Evolutionary conservation across 2,797 vertebrate genomes (phyloP).

Genomic region (Cirrhinus molitorella): DNA sequence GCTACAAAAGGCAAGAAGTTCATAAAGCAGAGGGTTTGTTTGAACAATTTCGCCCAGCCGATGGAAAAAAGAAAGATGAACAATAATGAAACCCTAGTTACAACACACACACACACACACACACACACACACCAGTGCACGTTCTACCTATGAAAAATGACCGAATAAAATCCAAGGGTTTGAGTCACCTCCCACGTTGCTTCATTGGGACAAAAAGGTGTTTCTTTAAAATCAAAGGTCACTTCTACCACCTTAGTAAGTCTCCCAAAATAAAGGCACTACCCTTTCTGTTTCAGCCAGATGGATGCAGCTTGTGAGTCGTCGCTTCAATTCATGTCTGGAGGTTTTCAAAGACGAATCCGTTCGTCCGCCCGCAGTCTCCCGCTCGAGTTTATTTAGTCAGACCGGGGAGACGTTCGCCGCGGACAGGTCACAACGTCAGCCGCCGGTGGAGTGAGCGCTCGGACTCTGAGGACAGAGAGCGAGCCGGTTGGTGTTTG

Average conservation of each 20-base stretch:
- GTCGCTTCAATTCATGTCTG: constrained; percentile 58
- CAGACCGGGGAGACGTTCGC: constrained; percentile 47
- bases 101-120: constrained; percentile 1
- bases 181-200: constrained; percentile 61
- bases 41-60: too few relatives aligned
- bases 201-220: constrained; percentile 72
- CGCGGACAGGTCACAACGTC: constrained; percentile 37
- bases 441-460: constrained; percentile 55
- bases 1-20: constrained; percentile 57
- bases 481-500: constrained; percentile 54
- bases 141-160: constrained; percentile 53
- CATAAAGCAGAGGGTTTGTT: constrained; percentile 38
- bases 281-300: constrained; percentile 60
- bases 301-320: constrained; percentile 46
- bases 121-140: constrained; percentile 48
- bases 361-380: constrained; percentile 54
- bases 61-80: constrained; percentile 32
- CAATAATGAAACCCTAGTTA: constrained; percentile 43
- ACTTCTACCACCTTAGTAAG: constrained; percentile 66
- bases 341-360: constrained; percentile 59
- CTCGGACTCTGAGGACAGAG: constrained; percentile 53
- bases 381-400: constrained; percentile 53
- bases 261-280: constrained; percentile 68
- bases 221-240: constrained; percentile 64
- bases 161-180: constrained; percentile 53